phyloP scores from a whole-genome alignment of 2,797 vertebrate genomes.

The Coregonus ussuriensis region DNA sequence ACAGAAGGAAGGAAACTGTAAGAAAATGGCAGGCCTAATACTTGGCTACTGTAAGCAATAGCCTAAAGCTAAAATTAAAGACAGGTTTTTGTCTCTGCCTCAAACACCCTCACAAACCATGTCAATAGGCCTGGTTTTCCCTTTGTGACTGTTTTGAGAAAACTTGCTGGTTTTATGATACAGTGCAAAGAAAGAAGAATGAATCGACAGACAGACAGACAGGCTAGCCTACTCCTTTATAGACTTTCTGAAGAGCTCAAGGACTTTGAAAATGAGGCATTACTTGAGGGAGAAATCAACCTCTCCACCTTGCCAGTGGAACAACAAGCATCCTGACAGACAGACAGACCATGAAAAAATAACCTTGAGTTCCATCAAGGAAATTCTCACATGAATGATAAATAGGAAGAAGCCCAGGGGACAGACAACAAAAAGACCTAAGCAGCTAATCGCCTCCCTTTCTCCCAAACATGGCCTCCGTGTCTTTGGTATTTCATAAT shows the following conservation, averaged over 20 bases:
- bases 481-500: constrained; percentile 71
- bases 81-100: background rate
- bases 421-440: constrained; percentile 65
- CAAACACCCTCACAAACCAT: background rate
- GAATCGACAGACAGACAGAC: constrained; percentile 31
- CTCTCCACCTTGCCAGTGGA: constrained; percentile 78
- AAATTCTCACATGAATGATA: constrained; percentile 84
- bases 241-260: constrained; percentile 45
- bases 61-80: background rate
- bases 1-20: constrained; percentile 42
- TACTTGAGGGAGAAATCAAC: constrained; percentile 75
- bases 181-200: constrained; percentile 41
- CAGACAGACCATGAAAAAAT: constrained; percentile 69
- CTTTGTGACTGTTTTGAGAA: constrained; percentile 14
- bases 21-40: constrained; percentile 25
- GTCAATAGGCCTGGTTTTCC: background rate
- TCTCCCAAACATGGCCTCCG: constrained; percentile 75
- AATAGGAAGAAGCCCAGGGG: constrained; percentile 75
- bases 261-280: constrained; percentile 35
- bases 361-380: constrained; percentile 84
- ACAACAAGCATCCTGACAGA: constrained; percentile 71
- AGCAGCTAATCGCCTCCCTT: constrained; percentile 78
- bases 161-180: constrained; percentile 51
- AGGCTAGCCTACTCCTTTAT: constrained; percentile 59
- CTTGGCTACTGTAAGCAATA: constrained; percentile 8